phyloP scores from a whole-genome alignment of 2,113 vertebrate species.

The Zosterops pallidus region DNA sequence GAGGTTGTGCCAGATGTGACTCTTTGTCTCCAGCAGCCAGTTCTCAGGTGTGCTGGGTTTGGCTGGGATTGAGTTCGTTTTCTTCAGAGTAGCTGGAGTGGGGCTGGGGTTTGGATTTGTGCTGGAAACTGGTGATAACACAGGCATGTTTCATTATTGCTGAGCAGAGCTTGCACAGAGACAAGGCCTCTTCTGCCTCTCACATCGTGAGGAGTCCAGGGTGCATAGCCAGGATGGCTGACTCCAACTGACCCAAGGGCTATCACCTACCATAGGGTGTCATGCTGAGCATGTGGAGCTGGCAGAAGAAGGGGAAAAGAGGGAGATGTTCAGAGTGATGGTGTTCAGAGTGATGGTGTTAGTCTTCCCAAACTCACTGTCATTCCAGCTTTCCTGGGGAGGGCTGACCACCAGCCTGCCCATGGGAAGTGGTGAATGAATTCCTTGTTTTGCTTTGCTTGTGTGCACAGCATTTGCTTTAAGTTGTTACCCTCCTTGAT shows the following conservation, averaged over 20 bases:
- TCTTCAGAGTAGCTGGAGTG: neutral
- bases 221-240: neutral
- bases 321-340: neutral
- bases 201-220: fast-evolving
- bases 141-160: neutral
- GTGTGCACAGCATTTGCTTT: neutral
- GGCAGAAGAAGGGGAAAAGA: neutral
- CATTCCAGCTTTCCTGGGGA: neutral
- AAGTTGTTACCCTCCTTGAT: neutral
- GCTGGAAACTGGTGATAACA: neutral
- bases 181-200: neutral
- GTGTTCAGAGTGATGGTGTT: too few species aligned
- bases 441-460: neutral
- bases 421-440: neutral
- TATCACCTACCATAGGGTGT: fast-evolving
- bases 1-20: neutral
- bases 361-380: neutral
- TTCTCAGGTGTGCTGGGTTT: neutral
- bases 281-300: neutral
- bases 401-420: neutral
- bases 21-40: neutral
- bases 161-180: neutral
- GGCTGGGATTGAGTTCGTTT: neutral
- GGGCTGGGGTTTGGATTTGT: neutral
- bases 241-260: neutral